Base-by-base conservation (phyloP, 2,888 invertebrate genomes). In the Parnassius glacialis region DNA sequence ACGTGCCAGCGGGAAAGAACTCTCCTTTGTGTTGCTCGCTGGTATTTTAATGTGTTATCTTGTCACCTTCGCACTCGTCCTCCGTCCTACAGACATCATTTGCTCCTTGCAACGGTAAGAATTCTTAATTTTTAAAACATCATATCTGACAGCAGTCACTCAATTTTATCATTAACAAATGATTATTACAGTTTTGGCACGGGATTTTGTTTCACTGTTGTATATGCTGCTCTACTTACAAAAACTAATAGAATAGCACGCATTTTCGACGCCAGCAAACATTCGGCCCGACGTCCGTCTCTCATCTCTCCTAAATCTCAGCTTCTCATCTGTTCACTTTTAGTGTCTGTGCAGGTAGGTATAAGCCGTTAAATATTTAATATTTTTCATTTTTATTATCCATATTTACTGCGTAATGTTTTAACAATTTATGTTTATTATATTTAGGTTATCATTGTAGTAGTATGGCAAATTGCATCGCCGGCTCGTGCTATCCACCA, bases 181-280 rank as follows among this genome's bases (percentile, higher is more conserved):
- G 9, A 9, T n/a, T 48, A 9, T 48, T 48, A 48, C 74, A 96
- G 96, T 75, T 96, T 96, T 74, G 94, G 95, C 11, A 96, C 97
- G 0, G 98, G 98, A 1, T 96, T 98, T 80, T 97, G 98, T 79
- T 99, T 99, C 91, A 97, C 98, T 1, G 96, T 99, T 52, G 98
- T 99, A 60, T 99, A 99, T 87, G 98, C 98, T 0, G 97, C 99
- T 2, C 93, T 99, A 34, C 93, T 99, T 61, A 99, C 99, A 20
- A 99, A 99, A 92, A 99, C 99, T 9, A 99, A 99, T 88, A 93
- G 99, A 63, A 99, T 99, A 68, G 96, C 98, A 2, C 93, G 99
- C 60, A 99, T 99, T 79, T 96, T 99, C 83, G 97, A 97, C 74
- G 98, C 98, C 11, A 97, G 98, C 75, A 97, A 97, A 81, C 96